Evolutionary conservation across 2,797 vertebrate genomes (phyloP), one percentile per base, ranked within the genome.

Genomic region (Australoheros facetus): DNA sequence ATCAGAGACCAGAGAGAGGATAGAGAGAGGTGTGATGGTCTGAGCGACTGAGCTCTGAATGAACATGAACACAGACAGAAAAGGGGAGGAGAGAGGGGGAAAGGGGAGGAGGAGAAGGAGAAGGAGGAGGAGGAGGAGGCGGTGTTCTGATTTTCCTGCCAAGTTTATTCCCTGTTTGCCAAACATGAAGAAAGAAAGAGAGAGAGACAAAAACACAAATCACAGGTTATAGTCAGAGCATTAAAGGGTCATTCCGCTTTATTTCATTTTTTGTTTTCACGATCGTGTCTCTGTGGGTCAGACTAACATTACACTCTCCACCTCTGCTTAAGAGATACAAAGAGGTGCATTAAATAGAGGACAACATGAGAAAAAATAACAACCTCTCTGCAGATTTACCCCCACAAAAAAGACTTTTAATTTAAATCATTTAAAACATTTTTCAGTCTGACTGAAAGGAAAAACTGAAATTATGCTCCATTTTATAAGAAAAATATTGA

Each of bases 31-130:
- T 84, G 86, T 87, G 87, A 86, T 55, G 75, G 71, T 85, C 79
- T 77, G 70, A 79, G 17, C 37, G 3, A 79, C 79, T 59, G 83
- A 82, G 85, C 81, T 79, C 78, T 90, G 90, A 91, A 89, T 91
- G 89, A 87, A 85, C 73, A 60, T 77, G 70, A 60, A 80, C 70
- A 77, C 55, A 70, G 10, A 74, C 69, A 81, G 62, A 79, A 42
- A 78, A 57, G 71, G 75, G 55, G 78, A 75, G 45, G 75, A 75
- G 55, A 58, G 56, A 69, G 53, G n/a, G 59, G 4, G 55, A 3
- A 11, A 53, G 34, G 34, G 34, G 17, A 19, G 51, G 51, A 16
- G 34, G 58, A 21, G 34, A 7, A 34, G 34, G 23, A 13, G 34
- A n/a, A n/a, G 23, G 14, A 10, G 55, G 48, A 21, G 53, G 30